A percentile compares a stretch with the other conserved stretches of the same genome.
Evolutionary conservation across 2,797 vertebrate species (phyloP).

Genomic region (Leuciscus waleckii): DNA sequence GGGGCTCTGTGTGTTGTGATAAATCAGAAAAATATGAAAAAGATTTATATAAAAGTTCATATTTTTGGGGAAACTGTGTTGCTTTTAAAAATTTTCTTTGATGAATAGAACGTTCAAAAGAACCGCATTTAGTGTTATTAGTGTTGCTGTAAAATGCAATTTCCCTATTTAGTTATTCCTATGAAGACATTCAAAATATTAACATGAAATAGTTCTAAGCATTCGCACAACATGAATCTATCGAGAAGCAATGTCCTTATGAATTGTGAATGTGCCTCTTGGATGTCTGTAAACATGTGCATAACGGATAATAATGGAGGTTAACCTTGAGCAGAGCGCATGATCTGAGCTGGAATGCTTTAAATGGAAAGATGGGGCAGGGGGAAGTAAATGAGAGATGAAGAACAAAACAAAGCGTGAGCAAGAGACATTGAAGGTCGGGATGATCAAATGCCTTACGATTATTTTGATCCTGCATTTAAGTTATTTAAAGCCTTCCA

Average conservation of each 20-base stretch:
- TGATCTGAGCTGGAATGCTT: neutral
- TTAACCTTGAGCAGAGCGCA: slow-evolving; percentile 7
- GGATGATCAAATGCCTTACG: neutral
- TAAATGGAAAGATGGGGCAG: slow-evolving; percentile 11
- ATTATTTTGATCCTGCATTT: slow-evolving; percentile 26
- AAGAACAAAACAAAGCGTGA: slow-evolving; percentile 27
- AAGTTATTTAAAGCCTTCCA: slow-evolving; percentile 13
- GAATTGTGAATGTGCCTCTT: slow-evolving; percentile 12
- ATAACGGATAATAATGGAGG: neutral
- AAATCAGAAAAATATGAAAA: too few species aligned
- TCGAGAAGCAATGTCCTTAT: neutral
- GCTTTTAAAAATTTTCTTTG: neutral
- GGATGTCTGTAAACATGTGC: neutral
- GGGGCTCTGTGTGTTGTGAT: too few species aligned
- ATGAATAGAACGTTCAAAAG: neutral
- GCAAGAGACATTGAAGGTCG: slow-evolving; percentile 3
- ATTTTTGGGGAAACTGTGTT: neutral
- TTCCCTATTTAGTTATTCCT: neutral
- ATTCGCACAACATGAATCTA: neutral
- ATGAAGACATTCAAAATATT: neutral
- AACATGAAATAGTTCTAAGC: neutral
- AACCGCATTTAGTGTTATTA: neutral
- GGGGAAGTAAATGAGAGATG: slow-evolving; percentile 6
- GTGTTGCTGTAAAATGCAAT: neutral
- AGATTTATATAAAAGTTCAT: neutral